A percentile compares a stretch with the other conserved stretches of the same genome.
Conservation (phyloP, 2,113 vertebrate genomes). For the Lepisosteus osseus region DNA sequence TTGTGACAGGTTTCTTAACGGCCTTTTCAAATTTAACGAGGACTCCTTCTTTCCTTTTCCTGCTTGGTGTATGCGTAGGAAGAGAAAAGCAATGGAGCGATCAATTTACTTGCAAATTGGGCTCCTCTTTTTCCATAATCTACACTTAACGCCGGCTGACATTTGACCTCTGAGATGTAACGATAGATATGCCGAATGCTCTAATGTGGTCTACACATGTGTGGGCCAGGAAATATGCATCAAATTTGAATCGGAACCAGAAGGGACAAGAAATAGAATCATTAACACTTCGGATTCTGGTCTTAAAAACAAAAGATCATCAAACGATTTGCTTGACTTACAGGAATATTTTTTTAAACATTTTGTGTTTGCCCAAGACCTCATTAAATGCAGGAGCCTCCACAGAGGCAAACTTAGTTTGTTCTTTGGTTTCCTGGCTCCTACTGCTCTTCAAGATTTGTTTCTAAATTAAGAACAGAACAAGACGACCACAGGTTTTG, state of each 20-base stretch:
- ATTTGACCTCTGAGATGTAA: neutral
- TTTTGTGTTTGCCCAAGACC: neutral
- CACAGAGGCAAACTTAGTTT: neutral
- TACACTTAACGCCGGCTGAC: neutral
- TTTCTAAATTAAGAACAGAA: neutral
- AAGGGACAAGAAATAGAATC: neutral
- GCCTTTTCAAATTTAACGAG: constrained; percentile 11
- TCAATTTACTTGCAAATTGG: neutral
- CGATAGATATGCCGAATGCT: neutral
- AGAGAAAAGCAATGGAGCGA: neutral
- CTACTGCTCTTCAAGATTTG: neutral
- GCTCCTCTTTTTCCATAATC: neutral
- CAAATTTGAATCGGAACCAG: neutral
- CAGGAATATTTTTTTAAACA: neutral
- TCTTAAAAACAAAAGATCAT: neutral
- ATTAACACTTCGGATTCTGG: neutral
- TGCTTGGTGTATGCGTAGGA: neutral
- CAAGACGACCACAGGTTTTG: neutral
- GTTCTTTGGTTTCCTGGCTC: neutral
- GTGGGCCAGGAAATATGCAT: neutral
- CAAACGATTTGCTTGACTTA: neutral
- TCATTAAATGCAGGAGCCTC: neutral
- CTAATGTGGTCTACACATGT: neutral
- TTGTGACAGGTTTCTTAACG: constrained; percentile 7
- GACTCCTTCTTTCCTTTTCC: neutral